Percentiles rank a stretch among this genome's conserved stretches.
Conservation (phyloP, 2,888 invertebrate species). For the Maniola hyperantus region DNA sequence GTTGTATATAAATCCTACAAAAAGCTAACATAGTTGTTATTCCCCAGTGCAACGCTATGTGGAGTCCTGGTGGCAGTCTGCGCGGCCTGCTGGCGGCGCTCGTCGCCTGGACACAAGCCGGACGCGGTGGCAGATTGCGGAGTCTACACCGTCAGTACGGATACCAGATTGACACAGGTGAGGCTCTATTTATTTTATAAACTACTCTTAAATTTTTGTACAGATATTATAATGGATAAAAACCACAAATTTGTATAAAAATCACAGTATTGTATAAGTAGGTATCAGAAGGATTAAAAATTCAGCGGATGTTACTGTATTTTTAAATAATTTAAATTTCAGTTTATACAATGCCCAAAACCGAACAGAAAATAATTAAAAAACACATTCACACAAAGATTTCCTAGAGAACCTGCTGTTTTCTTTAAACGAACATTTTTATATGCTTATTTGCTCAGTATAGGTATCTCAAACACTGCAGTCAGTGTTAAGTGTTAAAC, state of each 20-base stretch:
- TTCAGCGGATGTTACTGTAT: too few species aligned
- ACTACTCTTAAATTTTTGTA: too few species aligned
- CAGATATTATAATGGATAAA: too few species aligned
- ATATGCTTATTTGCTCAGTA: slow-evolving; percentile 1
- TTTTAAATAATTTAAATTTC: too few species aligned
- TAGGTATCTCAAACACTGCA: slow-evolving; percentile 25
- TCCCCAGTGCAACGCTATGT: slow-evolving; percentile 88
- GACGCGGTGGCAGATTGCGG: slow-evolving; percentile 62
- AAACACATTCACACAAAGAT: background rate
- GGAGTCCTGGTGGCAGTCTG: slow-evolving; percentile 89
- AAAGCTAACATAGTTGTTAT: background rate
- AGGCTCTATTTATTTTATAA: slow-evolving; percentile 35
- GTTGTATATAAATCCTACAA: too few species aligned
- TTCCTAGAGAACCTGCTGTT: background rate
- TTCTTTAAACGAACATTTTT: background rate
- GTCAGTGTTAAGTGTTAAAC: slow-evolving; percentile 27
- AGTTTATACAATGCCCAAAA: too few species aligned
- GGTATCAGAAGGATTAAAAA: too few species aligned
- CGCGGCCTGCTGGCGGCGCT: slow-evolving; percentile 87
- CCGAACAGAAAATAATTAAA: too few species aligned
- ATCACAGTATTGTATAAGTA: too few species aligned
- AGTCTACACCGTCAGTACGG: slow-evolving; percentile 71
- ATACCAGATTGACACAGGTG: slow-evolving; percentile 64
- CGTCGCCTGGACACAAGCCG: slow-evolving; percentile 63
- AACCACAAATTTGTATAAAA: background rate